Conservation (phyloP, 2,888 invertebrate genomes). For the Silvanus unidentatus region DNA sequence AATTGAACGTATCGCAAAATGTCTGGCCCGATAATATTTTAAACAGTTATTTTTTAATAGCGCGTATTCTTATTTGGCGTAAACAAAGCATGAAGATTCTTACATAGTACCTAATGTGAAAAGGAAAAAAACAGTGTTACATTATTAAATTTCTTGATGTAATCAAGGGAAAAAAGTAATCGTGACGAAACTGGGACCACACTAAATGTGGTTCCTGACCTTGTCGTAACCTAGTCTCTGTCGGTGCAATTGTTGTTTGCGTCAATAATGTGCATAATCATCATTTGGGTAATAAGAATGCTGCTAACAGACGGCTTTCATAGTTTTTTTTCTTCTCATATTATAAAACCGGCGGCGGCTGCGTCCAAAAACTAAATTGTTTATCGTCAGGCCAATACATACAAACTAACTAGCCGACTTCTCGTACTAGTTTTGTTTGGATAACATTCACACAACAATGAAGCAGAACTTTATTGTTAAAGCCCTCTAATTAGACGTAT, state of each 20-base stretch:
- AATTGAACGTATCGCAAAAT: neutral
- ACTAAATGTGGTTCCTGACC: slow-evolving; percentile 41
- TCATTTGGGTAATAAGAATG: slow-evolving; percentile 42
- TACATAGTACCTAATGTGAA: no score
- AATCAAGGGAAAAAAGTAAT: slow-evolving; percentile 1
- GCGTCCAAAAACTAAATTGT: slow-evolving; percentile 21
- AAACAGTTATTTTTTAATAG: no score
- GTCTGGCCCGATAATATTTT: neutral
- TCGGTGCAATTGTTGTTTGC: slow-evolving; percentile 45
- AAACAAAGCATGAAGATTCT: no score
- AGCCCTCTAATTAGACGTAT: slow-evolving; percentile 22
- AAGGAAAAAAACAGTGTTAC: no score
- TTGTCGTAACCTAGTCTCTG: slow-evolving; percentile 38
- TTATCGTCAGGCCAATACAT: slow-evolving; percentile 14
- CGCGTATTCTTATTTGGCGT: no score
- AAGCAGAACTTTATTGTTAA: slow-evolving; percentile 21
- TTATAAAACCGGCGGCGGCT: slow-evolving; percentile 7
- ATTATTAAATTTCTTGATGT: neutral
- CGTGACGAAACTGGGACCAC: slow-evolving; percentile 29
- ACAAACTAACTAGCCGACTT: slow-evolving; percentile 2
- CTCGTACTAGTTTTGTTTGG: slow-evolving; percentile 7
- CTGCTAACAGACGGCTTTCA: slow-evolving; percentile 31
- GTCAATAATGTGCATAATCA: slow-evolving; percentile 44
- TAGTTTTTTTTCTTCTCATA: neutral
- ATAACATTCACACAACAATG: slow-evolving; percentile 15